Evolutionary conservation across 1,140 invertebrate genomes (phyloP).

Genomic region (Drosophila miranda): DNA sequence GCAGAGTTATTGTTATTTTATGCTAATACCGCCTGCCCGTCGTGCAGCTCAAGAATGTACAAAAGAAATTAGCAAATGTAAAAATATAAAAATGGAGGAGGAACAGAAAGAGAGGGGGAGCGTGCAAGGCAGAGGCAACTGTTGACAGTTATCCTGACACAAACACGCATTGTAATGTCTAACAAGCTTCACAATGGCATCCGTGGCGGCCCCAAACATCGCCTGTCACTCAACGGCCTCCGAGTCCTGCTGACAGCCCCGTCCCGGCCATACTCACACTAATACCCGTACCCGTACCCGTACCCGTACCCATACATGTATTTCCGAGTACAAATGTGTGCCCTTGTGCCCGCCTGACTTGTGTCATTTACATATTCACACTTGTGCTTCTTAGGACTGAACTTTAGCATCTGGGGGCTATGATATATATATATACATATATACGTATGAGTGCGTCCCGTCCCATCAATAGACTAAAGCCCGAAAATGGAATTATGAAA

Average conservation of each 20-base stretch:
- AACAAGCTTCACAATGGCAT: constrained; percentile 68
- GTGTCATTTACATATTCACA: constrained; percentile 67
- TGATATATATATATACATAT: neutral
- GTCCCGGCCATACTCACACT: too few species aligned
- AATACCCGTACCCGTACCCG: neutral
- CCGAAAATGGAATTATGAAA: neutral
- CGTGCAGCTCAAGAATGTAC: constrained; percentile 55
- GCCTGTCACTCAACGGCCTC: constrained; percentile 63
- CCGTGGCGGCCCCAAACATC: constrained; percentile 35
- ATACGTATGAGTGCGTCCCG: neutral
- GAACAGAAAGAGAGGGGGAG: neutral
- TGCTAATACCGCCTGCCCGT: constrained; percentile 43
- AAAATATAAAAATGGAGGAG: constrained; percentile 44
- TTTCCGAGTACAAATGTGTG: constrained; percentile 1
- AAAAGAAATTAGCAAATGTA: constrained; percentile 76
- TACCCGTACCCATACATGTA: too few species aligned
- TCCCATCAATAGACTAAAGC: neutral
- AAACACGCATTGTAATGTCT: constrained; percentile 80
- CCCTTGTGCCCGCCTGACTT: constrained; percentile 11
- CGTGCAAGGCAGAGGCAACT: constrained; percentile 42
- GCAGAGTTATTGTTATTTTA: constrained; percentile 63
- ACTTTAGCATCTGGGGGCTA: constrained; percentile 18
- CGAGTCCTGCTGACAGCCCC: constrained; percentile 47
- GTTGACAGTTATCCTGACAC: constrained; percentile 79
- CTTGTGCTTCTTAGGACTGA: constrained; percentile 31